A percentile compares a stretch with the other conserved stretches of the same genome.
Conservation (phyloP, 2,797 vertebrate species). For the Tragopan temminckii region DNA sequence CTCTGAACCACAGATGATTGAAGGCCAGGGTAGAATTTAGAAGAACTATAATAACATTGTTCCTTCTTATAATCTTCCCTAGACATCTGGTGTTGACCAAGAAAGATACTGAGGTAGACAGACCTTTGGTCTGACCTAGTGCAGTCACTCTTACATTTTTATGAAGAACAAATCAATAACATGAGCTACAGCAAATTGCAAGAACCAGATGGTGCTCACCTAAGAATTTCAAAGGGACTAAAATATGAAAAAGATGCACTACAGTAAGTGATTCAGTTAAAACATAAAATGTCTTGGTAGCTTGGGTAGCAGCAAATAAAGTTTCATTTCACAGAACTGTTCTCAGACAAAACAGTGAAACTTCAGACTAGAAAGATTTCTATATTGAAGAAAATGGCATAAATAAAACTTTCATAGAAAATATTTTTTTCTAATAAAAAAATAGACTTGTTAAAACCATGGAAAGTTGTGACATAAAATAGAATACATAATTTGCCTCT, state of each 20-base stretch:
- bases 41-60: neutral
- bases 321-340: neutral
- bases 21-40: neutral
- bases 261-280: slow-evolving; percentile 14
- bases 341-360: neutral
- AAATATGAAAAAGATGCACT: slow-evolving; percentile 49
- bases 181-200: slow-evolving; percentile 46
- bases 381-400: neutral
- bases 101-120: neutral
- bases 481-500: neutral
- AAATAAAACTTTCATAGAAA: neutral
- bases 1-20: neutral
- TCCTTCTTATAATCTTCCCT: slow-evolving; percentile 18
- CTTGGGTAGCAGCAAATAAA: neutral
- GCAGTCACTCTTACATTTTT: slow-evolving; percentile 32
- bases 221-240: slow-evolving; percentile 49
- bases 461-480: neutral
- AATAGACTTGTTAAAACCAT: neutral
- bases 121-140: slow-evolving; percentile 26
- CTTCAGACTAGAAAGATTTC: neutral
- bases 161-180: slow-evolving; percentile 68
- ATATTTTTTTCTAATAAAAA: neutral
- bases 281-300: slow-evolving; percentile 17
- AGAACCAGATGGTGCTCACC: slow-evolving; percentile 57
- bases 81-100: slow-evolving; percentile 27